phyloP scores from a whole-genome alignment of 2,113 vertebrate species.

The Ammospiza caudacuta region DNA sequence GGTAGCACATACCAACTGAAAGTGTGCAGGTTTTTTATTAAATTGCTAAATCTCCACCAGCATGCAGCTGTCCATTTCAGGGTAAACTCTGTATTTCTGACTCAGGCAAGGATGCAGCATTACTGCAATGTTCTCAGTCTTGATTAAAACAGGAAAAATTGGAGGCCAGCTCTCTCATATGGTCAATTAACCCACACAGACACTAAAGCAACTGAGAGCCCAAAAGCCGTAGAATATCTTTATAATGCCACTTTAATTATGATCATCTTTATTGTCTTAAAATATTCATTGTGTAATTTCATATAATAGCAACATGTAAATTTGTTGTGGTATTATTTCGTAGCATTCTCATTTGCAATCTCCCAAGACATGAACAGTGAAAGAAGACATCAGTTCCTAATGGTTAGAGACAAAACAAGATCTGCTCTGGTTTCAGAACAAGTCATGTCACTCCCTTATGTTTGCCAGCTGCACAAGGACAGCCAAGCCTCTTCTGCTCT shows the following conservation, averaged over 20 bases:
- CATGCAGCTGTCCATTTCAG: neutral
- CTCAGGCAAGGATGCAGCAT: neutral
- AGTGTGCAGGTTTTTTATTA: neutral
- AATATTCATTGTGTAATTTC: neutral
- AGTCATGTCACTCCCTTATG: neutral
- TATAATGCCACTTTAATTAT: slow-evolving; percentile 4
- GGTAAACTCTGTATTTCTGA: neutral
- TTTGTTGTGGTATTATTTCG: neutral
- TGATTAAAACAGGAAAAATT: neutral
- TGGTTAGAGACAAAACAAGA: neutral
- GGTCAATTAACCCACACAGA: neutral
- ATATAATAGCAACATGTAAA: neutral
- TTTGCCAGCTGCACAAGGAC: neutral
- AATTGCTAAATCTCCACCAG: neutral
- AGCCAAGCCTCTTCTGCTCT: neutral
- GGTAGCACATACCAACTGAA: neutral
- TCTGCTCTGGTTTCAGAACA: neutral
- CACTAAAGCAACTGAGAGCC: neutral
- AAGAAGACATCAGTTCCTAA: neutral
- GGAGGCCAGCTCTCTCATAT: neutral
- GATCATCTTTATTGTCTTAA: neutral
- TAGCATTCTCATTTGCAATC: neutral
- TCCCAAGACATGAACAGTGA: neutral
- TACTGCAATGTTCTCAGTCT: neutral
- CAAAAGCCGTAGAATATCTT: neutral